Percentiles rank a stretch among this genome's conserved stretches.
Conservation (phyloP, 2,888 invertebrate genomes). For the Heliothis peltigera region DNA sequence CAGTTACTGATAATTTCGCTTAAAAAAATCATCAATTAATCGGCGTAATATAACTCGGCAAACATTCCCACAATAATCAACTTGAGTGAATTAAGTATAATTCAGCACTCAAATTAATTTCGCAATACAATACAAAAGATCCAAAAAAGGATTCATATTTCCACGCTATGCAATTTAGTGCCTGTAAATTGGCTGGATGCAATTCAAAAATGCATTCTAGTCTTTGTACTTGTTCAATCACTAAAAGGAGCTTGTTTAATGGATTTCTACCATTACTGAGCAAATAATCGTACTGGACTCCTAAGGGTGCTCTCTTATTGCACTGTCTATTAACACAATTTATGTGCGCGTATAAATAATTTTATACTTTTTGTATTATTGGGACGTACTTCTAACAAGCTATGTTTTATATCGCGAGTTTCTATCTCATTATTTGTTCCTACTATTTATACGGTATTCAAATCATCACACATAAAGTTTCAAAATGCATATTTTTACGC, state of each 20-base stretch:
- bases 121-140: constrained; percentile 48
- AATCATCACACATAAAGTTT: constrained; percentile 16
- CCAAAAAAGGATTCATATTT: constrained; percentile 61
- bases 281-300: constrained; percentile 88
- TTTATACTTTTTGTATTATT: constrained; percentile 44
- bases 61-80: constrained; percentile 44
- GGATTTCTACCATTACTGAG: constrained; percentile 89
- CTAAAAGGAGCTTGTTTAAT: constrained; percentile 89
- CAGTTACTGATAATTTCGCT: not conserved
- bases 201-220: constrained; percentile 86
- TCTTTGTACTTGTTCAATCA: constrained; percentile 87
- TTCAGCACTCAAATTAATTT: constrained; percentile 60
- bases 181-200: constrained; percentile 82
- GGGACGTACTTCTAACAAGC: constrained; percentile 41
- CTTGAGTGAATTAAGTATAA: constrained; percentile 55
- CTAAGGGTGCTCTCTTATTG: constrained; percentile 75
- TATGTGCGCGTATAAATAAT: constrained; percentile 55
- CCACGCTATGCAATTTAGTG: constrained; percentile 78
- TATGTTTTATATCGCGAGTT: constrained; percentile 34
- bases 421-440: constrained; percentile 25
- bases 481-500: constrained; percentile 31
- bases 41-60: constrained; percentile 27
- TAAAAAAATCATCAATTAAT: constrained; percentile 16
- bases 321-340: constrained; percentile 53
- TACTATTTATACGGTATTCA: constrained; percentile 37